Evolutionary conservation across 2,113 vertebrate genomes (phyloP), one percentile per base, ranked within the genome.

Genomic region (Pogonocichla stellata): DNA sequence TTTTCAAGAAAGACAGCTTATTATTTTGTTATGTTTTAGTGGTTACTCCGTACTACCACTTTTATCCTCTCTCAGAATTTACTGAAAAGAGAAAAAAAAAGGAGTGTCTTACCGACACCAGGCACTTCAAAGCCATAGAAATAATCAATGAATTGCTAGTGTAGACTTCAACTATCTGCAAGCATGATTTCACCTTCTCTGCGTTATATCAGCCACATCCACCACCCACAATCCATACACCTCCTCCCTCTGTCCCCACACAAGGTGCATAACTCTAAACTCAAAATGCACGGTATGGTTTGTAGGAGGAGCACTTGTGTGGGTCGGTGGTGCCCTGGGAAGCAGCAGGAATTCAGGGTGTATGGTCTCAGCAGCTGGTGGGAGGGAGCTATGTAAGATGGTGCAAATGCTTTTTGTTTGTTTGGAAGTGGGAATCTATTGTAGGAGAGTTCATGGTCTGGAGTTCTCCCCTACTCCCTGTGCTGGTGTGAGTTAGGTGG

Each of bases 111-210:
- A 67, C n/a, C 28, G 60, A 34, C 26, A 67, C 17, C 40, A 80
- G 53, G 22, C 19, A 25, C 33, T 58, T 24, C 33, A 74, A 54
- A 94, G 26, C 51, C 36, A 5, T 31, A 64, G 33, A 47, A 79
- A 56, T 13, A 64, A 78, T 69, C 47, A n/a, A 1, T 33, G 70
- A 36, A 6, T 65, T 56, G 47, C 19, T 56, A 19, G 50, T 5
- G 60, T 38, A 74, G 75, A 50, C 34, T 47, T 71, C 34, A 50
- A 42, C 60, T 51, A 20, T 64, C 33, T 80, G 38, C 0, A 2
- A 88, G 75, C 19, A 20, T 62, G 80, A 80, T 88, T 93, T 92
- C 92, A 88, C 86, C 91, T 93, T 91, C 90, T 80, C 75, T 72
- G 14, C 8, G 5, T 64, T 80, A 88, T 24, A 1, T 92, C 94